Evolutionary conservation across 2,113 vertebrate genomes (phyloP).

Genomic region (Kobus ellipsiprymnus): DNA sequence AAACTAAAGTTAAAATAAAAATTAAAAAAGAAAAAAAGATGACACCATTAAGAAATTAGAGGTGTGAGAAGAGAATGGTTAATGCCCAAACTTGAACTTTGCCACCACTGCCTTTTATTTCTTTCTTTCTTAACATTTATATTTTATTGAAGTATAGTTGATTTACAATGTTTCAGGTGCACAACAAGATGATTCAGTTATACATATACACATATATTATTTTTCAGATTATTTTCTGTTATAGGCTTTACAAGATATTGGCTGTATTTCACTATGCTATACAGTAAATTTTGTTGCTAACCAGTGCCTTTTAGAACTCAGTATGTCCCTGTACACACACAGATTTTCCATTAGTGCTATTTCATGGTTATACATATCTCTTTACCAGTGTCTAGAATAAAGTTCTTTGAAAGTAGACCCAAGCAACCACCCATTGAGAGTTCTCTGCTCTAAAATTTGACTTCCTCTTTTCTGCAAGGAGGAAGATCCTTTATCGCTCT

Average conservation of each 20-base stretch:
- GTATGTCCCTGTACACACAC: background rate
- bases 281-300: background rate
- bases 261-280: background rate
- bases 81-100: background rate
- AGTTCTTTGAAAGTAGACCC: background rate
- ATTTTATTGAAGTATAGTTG: background rate
- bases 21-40: background rate
- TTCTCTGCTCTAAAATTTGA: background rate
- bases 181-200: background rate
- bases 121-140: background rate
- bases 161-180: background rate
- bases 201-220: background rate
- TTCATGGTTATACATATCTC: background rate
- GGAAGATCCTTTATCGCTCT: background rate
- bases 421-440: background rate
- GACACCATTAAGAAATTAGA: constrained; percentile 38
- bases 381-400: background rate
- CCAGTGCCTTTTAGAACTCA: background rate
- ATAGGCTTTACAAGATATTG: background rate
- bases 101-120: background rate
- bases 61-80: background rate
- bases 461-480: background rate
- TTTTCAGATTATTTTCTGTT: background rate
- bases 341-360: background rate
- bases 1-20: too few species aligned